Evolutionary conservation across 1,140 invertebrate species (phyloP).

Genomic region (Tetramorium parvispinum): DNA sequence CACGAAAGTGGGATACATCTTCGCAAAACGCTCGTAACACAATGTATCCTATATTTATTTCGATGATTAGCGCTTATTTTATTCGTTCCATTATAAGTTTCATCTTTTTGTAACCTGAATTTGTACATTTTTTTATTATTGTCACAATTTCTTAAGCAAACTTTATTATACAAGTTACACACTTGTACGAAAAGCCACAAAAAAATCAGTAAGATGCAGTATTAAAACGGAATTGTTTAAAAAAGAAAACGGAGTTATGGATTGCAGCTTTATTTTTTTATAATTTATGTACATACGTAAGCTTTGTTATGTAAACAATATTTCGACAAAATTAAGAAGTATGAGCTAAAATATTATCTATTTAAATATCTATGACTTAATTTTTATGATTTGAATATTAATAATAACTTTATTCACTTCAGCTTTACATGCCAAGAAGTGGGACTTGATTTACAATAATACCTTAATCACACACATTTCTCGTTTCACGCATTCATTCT

Average conservation of each 20-base stretch:
- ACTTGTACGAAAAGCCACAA: background rate
- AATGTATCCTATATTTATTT: background rate
- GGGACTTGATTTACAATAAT: too few relatives aligned
- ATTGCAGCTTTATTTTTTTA: background rate
- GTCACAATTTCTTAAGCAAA: background rate
- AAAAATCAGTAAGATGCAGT: background rate
- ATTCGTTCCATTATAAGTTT: background rate
- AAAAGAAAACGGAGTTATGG: background rate
- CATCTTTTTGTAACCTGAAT: background rate
- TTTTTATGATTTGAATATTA: too few relatives aligned
- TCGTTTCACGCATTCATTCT: too few relatives aligned
- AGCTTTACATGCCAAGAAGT: too few relatives aligned
- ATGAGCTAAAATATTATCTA: too few relatives aligned
- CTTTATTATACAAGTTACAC: background rate
- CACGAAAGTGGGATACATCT: conserved; percentile 14
- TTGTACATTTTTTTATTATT: background rate
- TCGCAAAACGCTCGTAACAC: background rate
- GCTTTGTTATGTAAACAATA: background rate
- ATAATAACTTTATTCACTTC: too few relatives aligned
- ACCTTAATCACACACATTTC: too few relatives aligned
- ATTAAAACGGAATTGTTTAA: background rate
- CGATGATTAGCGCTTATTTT: background rate
- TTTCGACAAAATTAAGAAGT: too few relatives aligned
- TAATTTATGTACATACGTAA: background rate
- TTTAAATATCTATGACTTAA: too few relatives aligned